Evolutionary conservation across 2,113 vertebrate genomes (phyloP), one percentile per base, ranked within the genome.

Genomic region (Leptocoma aspasia): DNA sequence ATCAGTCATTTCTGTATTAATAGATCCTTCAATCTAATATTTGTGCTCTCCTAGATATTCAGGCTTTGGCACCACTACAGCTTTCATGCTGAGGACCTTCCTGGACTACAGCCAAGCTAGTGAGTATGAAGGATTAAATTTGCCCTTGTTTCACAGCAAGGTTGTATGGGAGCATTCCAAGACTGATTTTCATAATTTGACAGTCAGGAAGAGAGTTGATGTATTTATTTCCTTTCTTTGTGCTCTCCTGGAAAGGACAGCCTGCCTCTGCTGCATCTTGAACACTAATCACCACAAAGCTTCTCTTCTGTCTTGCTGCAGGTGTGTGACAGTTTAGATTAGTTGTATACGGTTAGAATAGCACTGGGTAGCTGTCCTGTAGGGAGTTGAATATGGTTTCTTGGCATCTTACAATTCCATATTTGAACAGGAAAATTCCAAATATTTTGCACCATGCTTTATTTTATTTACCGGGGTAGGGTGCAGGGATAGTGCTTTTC

Each of bases 121-220:
- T 77, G 75, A 92, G 82, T 90, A 92, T 86, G 86, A 94, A 94
- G 90, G 81, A 96, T 96, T 96, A 90, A 95, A 94, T 96, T 96
- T 95, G 92, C 79, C 87, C 92, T 96, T 92, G 65, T 94, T 95
- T 92, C 65, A 89, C 84, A 72, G 69, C 89, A 96, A 94, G 92
- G 93, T 95, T 94, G 47, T 75, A 45, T 94, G 85, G 86, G 91
- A 92, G 37, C 90, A 92, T 95, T 96, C 95, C 90, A 92, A 83
- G 75, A 86, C 91, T 94, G 89, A 94, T 96, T 94, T 96, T 97
- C 94, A 94, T 95, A 97, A 96, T 95, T 94, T 96, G 93, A 87
- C 92, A 92, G 84, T 86, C 89, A 90, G 72, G 79, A 94, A 86
- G 68, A 89, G 86, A 87, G 70, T 35, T 88, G 88, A 96, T 95